Base-by-base conservation (phyloP, 2,113 vertebrate genomes). In the Cricetomys ansorgei region DNA sequence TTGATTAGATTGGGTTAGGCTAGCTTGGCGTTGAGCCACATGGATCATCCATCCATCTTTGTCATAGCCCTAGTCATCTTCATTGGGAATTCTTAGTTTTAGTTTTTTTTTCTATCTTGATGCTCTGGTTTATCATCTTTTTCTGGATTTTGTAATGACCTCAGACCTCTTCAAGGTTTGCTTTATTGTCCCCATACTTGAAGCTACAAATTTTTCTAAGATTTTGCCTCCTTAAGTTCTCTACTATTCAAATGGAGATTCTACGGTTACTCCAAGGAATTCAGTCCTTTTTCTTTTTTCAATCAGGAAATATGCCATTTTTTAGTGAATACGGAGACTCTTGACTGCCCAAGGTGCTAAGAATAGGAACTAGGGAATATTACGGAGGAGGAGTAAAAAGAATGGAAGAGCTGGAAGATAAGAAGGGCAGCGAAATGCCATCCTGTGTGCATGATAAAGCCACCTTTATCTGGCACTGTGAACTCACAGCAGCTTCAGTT, bases 121-220 rank as follows among this genome's bases (percentile, higher is more conserved):
- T 65, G 29, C 5, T 23, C 0, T 88, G 13, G n/a, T 59, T 93
- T 7, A 92, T 89, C 83, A 7, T 89, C 34, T 91, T 91, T 75
- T 77, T 67, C 48, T 83, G 59, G 27, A 16, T 77, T 83, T 17
- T 77, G 3, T 43, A 83, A 76, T 91, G 13, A 31, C 0, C 53
- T 64, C 72, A 86, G 19, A 65, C 5, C 4, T 87, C 80, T 96
- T 95, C 27, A 89, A 79, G 27, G 45, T 96, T 87, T 89, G 0
- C 55, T 67, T 13, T 81, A 4, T 88, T 85, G 10, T 92, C 31
- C 34, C 19, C 75, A 19, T 72, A 12, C 25, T 57, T 96, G 34
- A 88, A n/a, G 7, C 16, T 96, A 64, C 91, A 93, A 25, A 62
- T 81, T 64, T 90, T 93, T 89, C 37, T 89, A 3, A 87, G 88